Evolutionary conservation across 1,140 invertebrate species (phyloP), one percentile per base, ranked within the genome.

Genomic region (Notospermus geniculatus): DNA sequence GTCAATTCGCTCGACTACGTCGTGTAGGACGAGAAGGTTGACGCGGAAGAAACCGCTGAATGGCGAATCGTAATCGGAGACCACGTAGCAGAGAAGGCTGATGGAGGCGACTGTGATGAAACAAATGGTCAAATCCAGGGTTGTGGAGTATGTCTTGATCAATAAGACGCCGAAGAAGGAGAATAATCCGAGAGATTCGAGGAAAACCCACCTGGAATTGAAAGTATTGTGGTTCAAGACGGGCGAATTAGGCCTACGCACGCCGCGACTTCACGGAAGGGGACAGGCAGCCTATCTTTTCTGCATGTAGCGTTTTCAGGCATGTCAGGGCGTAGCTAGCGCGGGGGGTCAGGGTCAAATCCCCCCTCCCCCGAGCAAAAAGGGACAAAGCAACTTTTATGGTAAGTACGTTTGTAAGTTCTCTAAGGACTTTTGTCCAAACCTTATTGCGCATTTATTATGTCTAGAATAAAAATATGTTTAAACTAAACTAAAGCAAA

Each of bases 1-100:
- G n/a, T 66, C 67, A 13, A 71, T 52, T 13, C 69, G 62, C 2
- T 59, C 22, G 2, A 74, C 55, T 19, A 74, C 69, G 29, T 66
- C 66, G 11, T 52, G 32, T 11, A 74, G 55, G 15, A 72, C 68
- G 13, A 59, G 60, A 11, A 72, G 61, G 28, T 74, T 68, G 13
- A 74, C 65, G 22, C 69, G 63, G 62, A 74, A 74, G 53, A 74
- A 74, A n/a, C 72, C 72, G 59, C 69, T 72, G 56, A 74, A 74
- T 15, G 72, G 72, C 30, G 69, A 69, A 50, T 74, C 72, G 2
- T 72, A 60, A 60, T 74, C 72, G 7, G 72, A 74, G 0, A 74
- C 72, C n/a, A 74, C 71, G 60, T 67, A 74, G 41, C 72, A 74
- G n/a, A 74, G 69, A 64, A 74, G 69, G 32, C 69, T 71, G 62